Evolutionary conservation across 2,888 invertebrate species (phyloP).

Genomic region (Drosophila meridionalis): DNA sequence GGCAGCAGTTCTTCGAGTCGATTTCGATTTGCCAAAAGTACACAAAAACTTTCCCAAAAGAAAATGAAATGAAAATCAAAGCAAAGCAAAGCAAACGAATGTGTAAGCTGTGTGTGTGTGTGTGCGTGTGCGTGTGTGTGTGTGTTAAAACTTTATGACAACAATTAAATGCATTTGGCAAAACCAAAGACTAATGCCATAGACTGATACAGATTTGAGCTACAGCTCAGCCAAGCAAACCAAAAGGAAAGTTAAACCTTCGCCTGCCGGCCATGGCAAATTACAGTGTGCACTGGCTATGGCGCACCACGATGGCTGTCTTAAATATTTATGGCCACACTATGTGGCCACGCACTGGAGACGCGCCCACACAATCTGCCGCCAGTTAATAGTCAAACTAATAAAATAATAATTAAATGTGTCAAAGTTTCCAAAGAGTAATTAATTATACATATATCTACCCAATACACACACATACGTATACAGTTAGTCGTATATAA

Average conservation of each 20-base stretch:
- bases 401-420: slow-evolving; percentile 82
- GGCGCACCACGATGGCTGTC: slow-evolving; percentile 1
- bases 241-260: neutral
- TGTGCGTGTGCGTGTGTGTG: slow-evolving; percentile 14
- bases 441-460: slow-evolving; percentile 75
- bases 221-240: slow-evolving; percentile 7
- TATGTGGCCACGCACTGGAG: slow-evolving; percentile 35
- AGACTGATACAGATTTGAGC: slow-evolving; percentile 41
- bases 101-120: neutral
- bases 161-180: slow-evolving; percentile 71
- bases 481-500: slow-evolving; percentile 4
- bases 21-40: slow-evolving; percentile 75
- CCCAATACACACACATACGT: slow-evolving; percentile 3
- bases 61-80: slow-evolving; percentile 66
- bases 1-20: slow-evolving; percentile 52
- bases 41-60: slow-evolving; percentile 73
- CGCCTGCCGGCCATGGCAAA: slow-evolving; percentile 43
- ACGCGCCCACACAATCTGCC: slow-evolving; percentile 32
- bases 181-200: slow-evolving; percentile 39
- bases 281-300: slow-evolving; percentile 29
- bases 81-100: slow-evolving; percentile 42
- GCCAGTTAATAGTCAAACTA: slow-evolving; percentile 62
- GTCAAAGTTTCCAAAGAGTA: slow-evolving; percentile 76
- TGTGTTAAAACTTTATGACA: slow-evolving; percentile 53
- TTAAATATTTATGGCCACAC: slow-evolving; percentile 44